Evolutionary conservation across 2,888 invertebrate species (phyloP), one percentile per base, ranked within the genome.

Genomic region (Xestia xanthographa): DNA sequence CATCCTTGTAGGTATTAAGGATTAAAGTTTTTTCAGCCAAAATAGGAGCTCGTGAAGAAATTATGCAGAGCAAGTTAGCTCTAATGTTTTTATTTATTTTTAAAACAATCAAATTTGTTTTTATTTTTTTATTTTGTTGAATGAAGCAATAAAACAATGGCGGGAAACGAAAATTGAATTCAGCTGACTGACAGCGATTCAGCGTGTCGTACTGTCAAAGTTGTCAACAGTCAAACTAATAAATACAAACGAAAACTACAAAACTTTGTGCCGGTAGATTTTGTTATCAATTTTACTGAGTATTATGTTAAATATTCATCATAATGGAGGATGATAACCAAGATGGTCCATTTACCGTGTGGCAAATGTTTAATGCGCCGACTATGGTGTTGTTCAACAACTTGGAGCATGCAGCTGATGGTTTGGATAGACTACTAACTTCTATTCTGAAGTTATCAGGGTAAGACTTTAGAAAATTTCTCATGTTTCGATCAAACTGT

Each of bases 301-400:
- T 65, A 29, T 20, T 34, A 60, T 41, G 45, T 34, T 53, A 60
- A 66, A 17, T 66, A 66, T 22, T 45, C 9, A 66, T 5, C 11
- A 41, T 26, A 71, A 96, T 96, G 95, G 96, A 96, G 66, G 96
- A 95, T 68, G 96, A 96, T 79, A 93, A 90, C 77, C 93, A 94
- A 85, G 95, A 96, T 86, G 96, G 95, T 0, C 95, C 96, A 4
- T 94, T 95, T 88, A 93, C 94, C n/a, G 95, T 96, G 50, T 98
- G 98, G 98, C 97, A 97, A 93, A 97, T 97, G 93, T 97, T 97
- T 86, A 97, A 97, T 90, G 97, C 97, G 43, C 97, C 97, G 5
- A 97, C 97, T 50, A 95, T 97, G 88, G 95, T 96, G 12, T 92
- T 97, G 38, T 97, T 97, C 82, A 96, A 97, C 82, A 97, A 97